Percentiles rank a stretch among this genome's conserved stretches.
phyloP scores from a whole-genome alignment of 2,888 invertebrate genomes.

The Lithophane ornitopus region DNA sequence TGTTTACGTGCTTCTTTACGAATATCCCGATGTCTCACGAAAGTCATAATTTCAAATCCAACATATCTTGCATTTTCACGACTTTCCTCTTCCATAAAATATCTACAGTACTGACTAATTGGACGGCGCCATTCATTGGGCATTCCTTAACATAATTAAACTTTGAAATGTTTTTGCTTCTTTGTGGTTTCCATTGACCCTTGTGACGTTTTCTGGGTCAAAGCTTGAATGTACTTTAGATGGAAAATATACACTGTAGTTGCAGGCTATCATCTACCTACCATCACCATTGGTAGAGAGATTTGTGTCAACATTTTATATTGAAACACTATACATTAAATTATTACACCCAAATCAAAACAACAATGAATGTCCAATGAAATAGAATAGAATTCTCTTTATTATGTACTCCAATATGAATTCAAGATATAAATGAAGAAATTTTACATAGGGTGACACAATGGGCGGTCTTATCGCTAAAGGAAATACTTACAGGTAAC shows the following conservation, averaged over 20 bases:
- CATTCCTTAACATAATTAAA: conserved; percentile 19
- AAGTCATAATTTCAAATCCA: neutral
- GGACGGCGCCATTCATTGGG: conserved; percentile 6
- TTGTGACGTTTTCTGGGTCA: conserved; percentile 22
- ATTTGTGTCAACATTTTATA: no score
- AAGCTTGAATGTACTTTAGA: conserved; percentile 3
- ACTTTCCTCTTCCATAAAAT: neutral
- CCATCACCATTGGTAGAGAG: no score
- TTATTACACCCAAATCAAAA: no score
- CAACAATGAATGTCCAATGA: no score
- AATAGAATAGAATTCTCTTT: no score
- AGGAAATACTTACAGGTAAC: no score
- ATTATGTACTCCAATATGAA: neutral
- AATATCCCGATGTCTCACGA: neutral
- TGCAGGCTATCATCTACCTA: no score
- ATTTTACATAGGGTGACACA: neutral
- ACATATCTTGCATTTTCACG: neutral
- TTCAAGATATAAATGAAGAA: neutral
- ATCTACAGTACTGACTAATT: conserved; percentile 23
- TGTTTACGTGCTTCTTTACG: neutral
- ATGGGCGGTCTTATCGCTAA: neutral
- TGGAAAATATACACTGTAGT: neutral
- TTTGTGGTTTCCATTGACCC: conserved; percentile 26
- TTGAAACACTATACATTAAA: no score
- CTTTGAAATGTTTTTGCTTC: conserved; percentile 22